phyloP scores from a whole-genome alignment of 2,797 vertebrate species.

The Gallinago stenura region DNA sequence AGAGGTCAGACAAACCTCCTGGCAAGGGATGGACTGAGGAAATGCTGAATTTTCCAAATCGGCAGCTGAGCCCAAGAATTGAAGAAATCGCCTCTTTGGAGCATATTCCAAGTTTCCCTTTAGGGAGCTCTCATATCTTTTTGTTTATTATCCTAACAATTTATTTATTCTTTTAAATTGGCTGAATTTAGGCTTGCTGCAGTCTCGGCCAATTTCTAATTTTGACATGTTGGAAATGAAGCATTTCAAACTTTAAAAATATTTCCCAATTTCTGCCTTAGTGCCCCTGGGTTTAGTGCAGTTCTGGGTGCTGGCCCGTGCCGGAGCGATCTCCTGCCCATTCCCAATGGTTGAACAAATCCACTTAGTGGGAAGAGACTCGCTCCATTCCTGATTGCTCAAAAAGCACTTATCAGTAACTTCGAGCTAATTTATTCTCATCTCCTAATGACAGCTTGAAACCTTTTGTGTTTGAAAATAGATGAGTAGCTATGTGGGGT shows the following conservation, averaged over 20 bases:
- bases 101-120: neutral
- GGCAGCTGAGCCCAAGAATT: neutral
- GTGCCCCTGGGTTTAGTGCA: neutral
- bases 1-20: neutral
- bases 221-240: neutral
- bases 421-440: neutral
- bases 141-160: neutral
- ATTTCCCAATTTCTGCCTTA: neutral
- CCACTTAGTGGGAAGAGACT: neutral
- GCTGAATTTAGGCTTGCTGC: neutral
- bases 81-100: neutral
- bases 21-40: neutral
- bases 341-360: neutral
- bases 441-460: neutral
- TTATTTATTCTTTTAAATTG: neutral
- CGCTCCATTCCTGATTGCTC: neutral
- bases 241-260: neutral
- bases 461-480: neutral
- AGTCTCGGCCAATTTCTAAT: neutral
- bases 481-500: neutral
- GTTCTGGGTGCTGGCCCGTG: neutral
- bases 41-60: neutral
- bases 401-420: neutral
- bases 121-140: neutral
- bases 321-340: accelerated